Evolutionary conservation across 2,888 invertebrate genomes (phyloP).

Genomic region (Troilus luridus): DNA sequence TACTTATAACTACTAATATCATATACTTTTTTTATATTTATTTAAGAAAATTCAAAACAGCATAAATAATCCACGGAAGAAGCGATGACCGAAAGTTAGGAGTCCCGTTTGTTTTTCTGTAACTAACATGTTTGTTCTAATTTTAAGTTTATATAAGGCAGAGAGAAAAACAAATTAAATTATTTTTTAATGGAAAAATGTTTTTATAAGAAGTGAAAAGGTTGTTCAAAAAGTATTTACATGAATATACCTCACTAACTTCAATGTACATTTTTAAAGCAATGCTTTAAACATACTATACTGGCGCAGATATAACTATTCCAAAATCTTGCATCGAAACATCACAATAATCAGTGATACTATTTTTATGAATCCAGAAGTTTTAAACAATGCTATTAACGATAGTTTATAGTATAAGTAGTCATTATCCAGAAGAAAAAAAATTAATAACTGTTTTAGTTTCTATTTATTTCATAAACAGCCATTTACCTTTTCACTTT

Average conservation of each 20-base stretch:
- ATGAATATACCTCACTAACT: neutral
- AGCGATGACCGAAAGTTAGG: neutral
- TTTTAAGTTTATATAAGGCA: neutral
- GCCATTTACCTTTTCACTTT: conserved; percentile 25
- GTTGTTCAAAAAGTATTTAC: neutral
- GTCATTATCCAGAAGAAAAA: too few species aligned
- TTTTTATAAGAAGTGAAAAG: neutral
- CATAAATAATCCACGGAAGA: neutral
- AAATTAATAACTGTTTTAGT: too few species aligned
- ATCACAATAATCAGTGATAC: too few species aligned
- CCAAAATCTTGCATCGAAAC: too few species aligned
- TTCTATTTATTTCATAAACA: neutral
- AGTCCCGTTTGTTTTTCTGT: neutral
- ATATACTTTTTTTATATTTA: neutral
- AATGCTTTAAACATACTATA: neutral
- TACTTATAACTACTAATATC: neutral
- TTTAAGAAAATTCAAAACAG: neutral
- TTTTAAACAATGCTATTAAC: too few species aligned
- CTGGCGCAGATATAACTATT: too few species aligned
- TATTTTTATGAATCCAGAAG: too few species aligned
- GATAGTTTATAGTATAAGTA: too few species aligned
- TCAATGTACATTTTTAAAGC: neutral
- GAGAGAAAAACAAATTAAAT: neutral
- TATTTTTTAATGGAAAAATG: neutral
- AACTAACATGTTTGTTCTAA: neutral